Conservation (phyloP, 1,140 invertebrate species). For the Drosophila asahinai region DNA sequence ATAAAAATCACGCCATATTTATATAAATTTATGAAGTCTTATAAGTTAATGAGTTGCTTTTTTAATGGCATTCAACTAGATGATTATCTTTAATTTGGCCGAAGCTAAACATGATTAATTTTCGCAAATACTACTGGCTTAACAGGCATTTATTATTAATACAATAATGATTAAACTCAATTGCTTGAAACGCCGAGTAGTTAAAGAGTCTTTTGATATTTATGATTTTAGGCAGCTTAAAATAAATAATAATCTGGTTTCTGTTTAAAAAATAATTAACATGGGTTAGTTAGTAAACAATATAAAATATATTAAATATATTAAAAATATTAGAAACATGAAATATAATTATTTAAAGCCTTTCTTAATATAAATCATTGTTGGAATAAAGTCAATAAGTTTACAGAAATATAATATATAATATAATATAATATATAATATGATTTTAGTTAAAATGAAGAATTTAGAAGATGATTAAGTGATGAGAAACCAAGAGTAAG, state of each 20-base stretch:
- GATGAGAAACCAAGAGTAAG: too few species aligned
- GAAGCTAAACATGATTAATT: constrained; percentile 1
- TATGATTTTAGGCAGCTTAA: not conserved
- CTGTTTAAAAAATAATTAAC: not conserved
- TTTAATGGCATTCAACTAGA: not conserved
- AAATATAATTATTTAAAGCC: too few species aligned
- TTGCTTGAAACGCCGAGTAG: not conserved
- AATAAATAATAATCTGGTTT: not conserved
- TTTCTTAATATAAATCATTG: not conserved
- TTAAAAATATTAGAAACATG: too few species aligned
- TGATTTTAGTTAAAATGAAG: not conserved
- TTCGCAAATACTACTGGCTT: not conserved
- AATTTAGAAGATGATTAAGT: not conserved
- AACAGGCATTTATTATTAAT: not conserved
- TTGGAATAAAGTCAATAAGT: not conserved
- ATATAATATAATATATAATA: too few species aligned
- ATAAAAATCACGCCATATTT: constrained; percentile 13
- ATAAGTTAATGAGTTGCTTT: constrained; percentile 12
- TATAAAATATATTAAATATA: too few species aligned
- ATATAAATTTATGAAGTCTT: constrained; percentile 20
- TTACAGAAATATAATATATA: too few species aligned
- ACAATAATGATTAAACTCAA: not conserved
- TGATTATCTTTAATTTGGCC: constrained; percentile 8
- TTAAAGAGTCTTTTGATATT: not conserved
- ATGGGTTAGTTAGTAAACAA: not conserved